A percentile compares a stretch with the other conserved stretches of the same genome.
Conservation (phyloP, 2,113 vertebrate genomes). For the Plestiodon gilberti region DNA sequence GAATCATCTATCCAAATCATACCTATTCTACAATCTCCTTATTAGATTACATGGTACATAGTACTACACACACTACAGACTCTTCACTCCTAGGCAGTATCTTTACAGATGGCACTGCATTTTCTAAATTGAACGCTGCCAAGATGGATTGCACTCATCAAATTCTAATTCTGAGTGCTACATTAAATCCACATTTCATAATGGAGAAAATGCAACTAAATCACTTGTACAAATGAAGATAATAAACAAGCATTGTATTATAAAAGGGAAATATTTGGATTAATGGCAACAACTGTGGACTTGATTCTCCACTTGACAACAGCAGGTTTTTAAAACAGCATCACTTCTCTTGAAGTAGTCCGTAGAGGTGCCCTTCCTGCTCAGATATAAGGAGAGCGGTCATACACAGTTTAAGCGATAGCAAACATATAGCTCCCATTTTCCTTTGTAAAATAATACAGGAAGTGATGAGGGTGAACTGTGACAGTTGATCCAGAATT, state of each 20-base stretch:
- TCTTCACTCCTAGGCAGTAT: fast-evolving
- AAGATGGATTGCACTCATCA: not conserved
- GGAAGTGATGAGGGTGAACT: not conserved
- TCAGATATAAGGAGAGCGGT: not conserved
- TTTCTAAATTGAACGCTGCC: not conserved
- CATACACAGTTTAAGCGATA: not conserved
- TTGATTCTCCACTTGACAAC: slow-evolving; percentile 5
- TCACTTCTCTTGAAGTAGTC: fast-evolving
- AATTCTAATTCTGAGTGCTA: not conserved
- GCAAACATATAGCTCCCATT: not conserved
- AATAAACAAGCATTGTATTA: not conserved
- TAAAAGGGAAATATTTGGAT: not conserved
- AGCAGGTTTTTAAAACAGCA: fast-evolving
- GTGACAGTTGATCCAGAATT: not conserved
- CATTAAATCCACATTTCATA: not conserved
- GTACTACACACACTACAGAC: not conserved
- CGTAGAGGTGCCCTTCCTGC: not conserved
- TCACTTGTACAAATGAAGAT: slow-evolving; percentile 12
- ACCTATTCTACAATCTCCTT: slow-evolving; percentile 9
- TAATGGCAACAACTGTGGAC: not conserved
- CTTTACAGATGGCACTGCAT: slow-evolving; percentile 22
- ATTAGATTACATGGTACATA: not conserved
- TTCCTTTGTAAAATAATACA: not conserved
- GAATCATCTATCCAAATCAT: not conserved
- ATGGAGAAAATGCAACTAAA: slow-evolving; percentile 8